Evolutionary conservation across 2,113 vertebrate genomes (phyloP).

Genomic region (Apaloderma vittatum): DNA sequence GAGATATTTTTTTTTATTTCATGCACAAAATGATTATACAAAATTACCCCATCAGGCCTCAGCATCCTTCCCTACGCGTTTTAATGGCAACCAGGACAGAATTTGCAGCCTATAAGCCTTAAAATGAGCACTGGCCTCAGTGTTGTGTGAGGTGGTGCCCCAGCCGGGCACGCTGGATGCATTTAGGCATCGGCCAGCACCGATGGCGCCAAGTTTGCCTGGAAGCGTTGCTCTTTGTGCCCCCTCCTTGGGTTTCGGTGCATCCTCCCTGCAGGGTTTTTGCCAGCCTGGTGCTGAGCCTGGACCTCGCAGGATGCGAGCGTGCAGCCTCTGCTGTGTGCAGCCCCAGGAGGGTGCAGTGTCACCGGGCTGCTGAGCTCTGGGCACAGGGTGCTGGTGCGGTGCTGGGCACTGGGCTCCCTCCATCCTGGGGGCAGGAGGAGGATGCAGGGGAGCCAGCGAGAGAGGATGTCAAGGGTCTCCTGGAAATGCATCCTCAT

Average conservation of each 20-base stretch:
- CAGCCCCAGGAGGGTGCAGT: constrained; percentile 41
- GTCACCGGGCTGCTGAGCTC: not conserved
- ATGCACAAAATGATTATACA: not conserved
- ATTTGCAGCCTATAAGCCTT: not conserved
- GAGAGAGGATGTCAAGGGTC: not conserved
- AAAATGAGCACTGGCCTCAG: not conserved
- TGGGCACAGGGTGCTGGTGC: not conserved
- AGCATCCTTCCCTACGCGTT: not conserved
- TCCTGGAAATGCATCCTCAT: not conserved
- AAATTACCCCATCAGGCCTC: not conserved
- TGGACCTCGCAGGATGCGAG: fast-evolving
- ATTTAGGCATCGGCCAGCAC: not conserved
- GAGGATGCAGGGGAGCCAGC: not conserved
- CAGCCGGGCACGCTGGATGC: fast-evolving
- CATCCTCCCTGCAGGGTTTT: not conserved
- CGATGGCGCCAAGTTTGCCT: fast-evolving
- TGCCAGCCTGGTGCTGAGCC: not conserved
- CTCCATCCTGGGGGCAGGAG: not conserved
- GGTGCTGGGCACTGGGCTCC: not conserved
- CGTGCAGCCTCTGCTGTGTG: fast-evolving
- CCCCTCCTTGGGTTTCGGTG: not conserved
- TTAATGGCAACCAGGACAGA: not conserved
- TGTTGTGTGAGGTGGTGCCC: fast-evolving
- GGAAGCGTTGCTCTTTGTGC: not conserved
- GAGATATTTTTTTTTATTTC: constrained; percentile 11